These are phyloP conservation scores for Cheilosia vernalis DNA, from an alignment of 2,888 invertebrate species.

Conservation along the genomic window DNA sequence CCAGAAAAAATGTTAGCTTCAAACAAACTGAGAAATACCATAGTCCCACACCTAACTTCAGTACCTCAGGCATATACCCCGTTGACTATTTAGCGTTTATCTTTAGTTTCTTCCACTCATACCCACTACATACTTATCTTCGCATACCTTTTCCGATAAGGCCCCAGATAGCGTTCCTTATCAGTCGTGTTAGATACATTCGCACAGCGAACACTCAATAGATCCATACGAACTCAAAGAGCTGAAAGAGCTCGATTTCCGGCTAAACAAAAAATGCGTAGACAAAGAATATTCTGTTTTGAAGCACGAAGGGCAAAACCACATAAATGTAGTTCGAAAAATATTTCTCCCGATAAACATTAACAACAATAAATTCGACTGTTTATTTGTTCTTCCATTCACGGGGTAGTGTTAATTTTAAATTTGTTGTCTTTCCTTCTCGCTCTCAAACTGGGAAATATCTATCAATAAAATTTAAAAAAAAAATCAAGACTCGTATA, in stretches of 20 bases:
- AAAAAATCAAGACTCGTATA: conserved; percentile 2
- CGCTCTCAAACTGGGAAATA: background rate
- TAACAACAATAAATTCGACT: conserved; percentile 45
- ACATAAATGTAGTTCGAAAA: conserved; percentile 21
- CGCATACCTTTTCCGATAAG: conserved; percentile 53
- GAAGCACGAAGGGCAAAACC: too few relatives aligned
- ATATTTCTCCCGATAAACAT: conserved; percentile 24
- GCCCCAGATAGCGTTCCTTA: conserved; percentile 24
- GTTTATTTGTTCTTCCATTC: conserved; percentile 57
- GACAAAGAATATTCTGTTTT: too few relatives aligned
- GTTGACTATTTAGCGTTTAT: conserved; percentile 12
- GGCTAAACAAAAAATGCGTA: background rate
- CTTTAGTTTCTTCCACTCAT: conserved; percentile 35
- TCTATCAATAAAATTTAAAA: conserved; percentile 1
- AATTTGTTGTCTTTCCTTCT: conserved; percentile 7
- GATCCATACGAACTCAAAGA: background rate
- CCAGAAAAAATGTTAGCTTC: too few relatives aligned
- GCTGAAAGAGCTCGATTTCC: too few relatives aligned
- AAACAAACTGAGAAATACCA: too few relatives aligned
- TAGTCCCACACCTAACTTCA: background rate
- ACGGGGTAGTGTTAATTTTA: conserved; percentile 37
- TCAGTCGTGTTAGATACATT: background rate
- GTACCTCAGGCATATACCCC: background rate
- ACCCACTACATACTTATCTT: conserved; percentile 37
- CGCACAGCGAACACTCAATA: conserved; percentile 9